Base-by-base conservation (phyloP, 2,113 vertebrate species). In the Cyrtonyx montezumae region DNA sequence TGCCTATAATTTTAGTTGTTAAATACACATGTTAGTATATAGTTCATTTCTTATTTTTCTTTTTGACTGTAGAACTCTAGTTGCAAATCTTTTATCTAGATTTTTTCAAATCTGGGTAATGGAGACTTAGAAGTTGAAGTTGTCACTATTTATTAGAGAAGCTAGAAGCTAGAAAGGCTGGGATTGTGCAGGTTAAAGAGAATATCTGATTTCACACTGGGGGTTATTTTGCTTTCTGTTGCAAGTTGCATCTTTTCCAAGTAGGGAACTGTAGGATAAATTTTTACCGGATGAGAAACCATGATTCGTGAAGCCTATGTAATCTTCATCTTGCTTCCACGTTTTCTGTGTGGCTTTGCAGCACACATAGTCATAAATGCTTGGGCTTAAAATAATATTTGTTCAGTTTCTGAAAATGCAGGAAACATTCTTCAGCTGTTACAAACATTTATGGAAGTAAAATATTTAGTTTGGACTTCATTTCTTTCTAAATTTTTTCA, bases 331-430 rank as follows among this genome's bases (percentile, higher is more conserved):
- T 87, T 6, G 58, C 26, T 82, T 87, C 58, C 45, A 53, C 30
- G 48, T 59, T 26, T 61, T 68, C 58, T 87, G 43, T 76, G 70
- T 81, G 48, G 18, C 32, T 79, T 73, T 68, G 70, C 30, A 79
- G 71, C 26, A 22, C 8, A 3, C 30, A 19, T 4, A 73, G 20
- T 16, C 4, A 28, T 79, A 87, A 92, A 87, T 79, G 69, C 34
- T 66, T 34, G 48, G 63, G 4, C 58, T 92, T 92, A 88, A 79
- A 94, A 80, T 63, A 87, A 66, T 56, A 73, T 59, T 91, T 95
- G 8, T 48, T 88, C 67, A 70, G 14, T 9, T 91, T 93, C 34
- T 83, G 76, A 90, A 90, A 90, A 85, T 58, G 30, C 22, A 69
- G 87, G 42, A 92, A 88, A 76, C 18, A 53, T 62, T 84, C 55